Conservation (phyloP, 92 coral and sea anemone genomes). For the Porites cylindrica region DNA sequence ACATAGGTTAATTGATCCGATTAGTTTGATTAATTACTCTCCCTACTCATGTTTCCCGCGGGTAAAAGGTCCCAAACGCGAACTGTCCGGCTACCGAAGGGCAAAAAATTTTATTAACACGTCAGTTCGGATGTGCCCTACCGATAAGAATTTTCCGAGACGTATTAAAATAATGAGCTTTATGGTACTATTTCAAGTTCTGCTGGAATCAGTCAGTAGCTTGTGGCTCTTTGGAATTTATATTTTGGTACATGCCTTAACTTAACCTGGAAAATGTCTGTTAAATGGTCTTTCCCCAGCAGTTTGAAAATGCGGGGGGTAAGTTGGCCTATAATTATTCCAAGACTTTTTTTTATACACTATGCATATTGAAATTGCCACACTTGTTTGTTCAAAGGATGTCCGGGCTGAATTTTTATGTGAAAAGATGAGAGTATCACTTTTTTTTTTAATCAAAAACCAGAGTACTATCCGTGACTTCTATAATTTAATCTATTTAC, state of each 20-base stretch:
- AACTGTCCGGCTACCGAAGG: conserved; percentile 18
- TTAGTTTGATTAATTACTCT: conserved; percentile 23
- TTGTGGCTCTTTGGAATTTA: neutral
- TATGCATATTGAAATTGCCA: too few species aligned
- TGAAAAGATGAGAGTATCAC: too few species aligned
- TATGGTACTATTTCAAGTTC: neutral
- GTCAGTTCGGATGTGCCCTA: conserved; percentile 4
- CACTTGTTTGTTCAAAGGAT: too few species aligned
- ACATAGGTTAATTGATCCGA: conserved; percentile 43
- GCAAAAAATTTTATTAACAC: conserved; percentile 8
- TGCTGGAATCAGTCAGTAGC: neutral
- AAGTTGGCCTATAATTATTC: too few species aligned
- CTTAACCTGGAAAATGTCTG: conserved; percentile 18
- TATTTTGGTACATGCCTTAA: neutral
- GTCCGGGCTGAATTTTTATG: too few species aligned
- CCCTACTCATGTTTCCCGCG: conserved; percentile 30
- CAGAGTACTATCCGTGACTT: too few species aligned
- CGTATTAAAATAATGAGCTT: neutral
- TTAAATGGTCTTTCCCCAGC: neutral
- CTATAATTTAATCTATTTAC: neutral
- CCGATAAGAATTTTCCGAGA: conserved; percentile 6
- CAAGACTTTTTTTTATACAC: too few species aligned
- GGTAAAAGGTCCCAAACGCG: conserved; percentile 31
- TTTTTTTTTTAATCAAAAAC: too few species aligned
- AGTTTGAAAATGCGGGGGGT: too few species aligned